Evolutionary conservation across 2,113 vertebrate species (phyloP).

Genomic region (Pelodiscus sinensis): DNA sequence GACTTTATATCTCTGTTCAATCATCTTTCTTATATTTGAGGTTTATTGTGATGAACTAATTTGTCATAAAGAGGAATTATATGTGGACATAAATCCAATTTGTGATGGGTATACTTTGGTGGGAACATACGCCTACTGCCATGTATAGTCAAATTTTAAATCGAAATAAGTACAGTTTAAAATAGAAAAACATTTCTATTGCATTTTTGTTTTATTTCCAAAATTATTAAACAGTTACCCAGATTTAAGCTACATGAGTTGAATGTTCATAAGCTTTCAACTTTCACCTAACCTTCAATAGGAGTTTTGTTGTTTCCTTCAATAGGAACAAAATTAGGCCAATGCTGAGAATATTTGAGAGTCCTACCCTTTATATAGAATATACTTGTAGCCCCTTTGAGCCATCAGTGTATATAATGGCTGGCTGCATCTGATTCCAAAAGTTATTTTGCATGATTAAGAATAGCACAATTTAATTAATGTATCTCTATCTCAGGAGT

Average conservation of each 20-base stretch:
- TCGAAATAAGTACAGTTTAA: not conserved
- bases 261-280: not conserved
- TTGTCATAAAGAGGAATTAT: not conserved
- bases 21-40: not conserved
- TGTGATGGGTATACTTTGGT: not conserved
- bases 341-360: not conserved
- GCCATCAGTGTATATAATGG: not conserved
- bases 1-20: not conserved
- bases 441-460: not conserved
- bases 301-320: not conserved
- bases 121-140: not conserved
- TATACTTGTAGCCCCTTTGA: not conserved
- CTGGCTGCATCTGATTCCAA: not conserved
- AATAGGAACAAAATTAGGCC: not conserved
- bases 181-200: not conserved
- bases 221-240: not conserved
- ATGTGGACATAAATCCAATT: not conserved
- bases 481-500: not conserved
- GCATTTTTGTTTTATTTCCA: not conserved
- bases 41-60: not conserved
- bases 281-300: not conserved
- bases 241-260: not conserved
- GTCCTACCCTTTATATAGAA: not conserved
- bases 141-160: not conserved
- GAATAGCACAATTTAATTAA: not conserved